Evolutionary conservation across 2,888 invertebrate species (phyloP).

Genomic region (Andrena minutula): DNA sequence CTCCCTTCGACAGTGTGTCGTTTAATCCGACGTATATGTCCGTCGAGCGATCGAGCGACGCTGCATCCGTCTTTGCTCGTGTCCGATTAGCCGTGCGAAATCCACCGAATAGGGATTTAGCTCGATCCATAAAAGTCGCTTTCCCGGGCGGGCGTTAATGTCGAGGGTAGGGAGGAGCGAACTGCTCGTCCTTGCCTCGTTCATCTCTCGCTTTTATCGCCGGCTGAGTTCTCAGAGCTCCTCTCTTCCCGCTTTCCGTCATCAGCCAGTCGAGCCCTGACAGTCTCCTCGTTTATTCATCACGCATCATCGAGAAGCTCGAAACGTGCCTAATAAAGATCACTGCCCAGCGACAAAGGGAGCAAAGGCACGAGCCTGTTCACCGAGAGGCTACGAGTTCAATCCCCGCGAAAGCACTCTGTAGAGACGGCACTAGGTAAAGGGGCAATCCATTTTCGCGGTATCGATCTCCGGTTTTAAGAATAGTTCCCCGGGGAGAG

Average conservation of each 20-base stretch:
- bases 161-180: slow-evolving; percentile 50
- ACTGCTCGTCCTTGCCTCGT: slow-evolving; percentile 13
- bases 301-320: slow-evolving; percentile 7
- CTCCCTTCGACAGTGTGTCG: not conserved
- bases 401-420: too few species aligned
- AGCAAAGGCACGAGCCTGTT: too few species aligned
- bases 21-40: not conserved
- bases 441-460: too few species aligned
- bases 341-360: not conserved
- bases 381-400: too few species aligned
- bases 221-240: not conserved
- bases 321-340: slow-evolving; percentile 24
- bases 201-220: slow-evolving; percentile 27
- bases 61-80: not conserved
- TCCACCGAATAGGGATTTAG: not conserved
- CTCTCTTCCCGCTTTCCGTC: not conserved
- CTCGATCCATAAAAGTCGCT: slow-evolving; percentile 17
- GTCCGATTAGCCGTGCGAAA: not conserved
- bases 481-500: too few species aligned
- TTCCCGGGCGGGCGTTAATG: slow-evolving; percentile 64
- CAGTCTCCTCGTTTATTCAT: slow-evolving; percentile 35
- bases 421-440: too few species aligned
- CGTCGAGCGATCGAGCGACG: not conserved
- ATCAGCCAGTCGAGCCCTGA: not conserved
- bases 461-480: too few species aligned